Conservation (phyloP, 1,140 invertebrate genomes). For the Schlechtendalia chinensis region DNA sequence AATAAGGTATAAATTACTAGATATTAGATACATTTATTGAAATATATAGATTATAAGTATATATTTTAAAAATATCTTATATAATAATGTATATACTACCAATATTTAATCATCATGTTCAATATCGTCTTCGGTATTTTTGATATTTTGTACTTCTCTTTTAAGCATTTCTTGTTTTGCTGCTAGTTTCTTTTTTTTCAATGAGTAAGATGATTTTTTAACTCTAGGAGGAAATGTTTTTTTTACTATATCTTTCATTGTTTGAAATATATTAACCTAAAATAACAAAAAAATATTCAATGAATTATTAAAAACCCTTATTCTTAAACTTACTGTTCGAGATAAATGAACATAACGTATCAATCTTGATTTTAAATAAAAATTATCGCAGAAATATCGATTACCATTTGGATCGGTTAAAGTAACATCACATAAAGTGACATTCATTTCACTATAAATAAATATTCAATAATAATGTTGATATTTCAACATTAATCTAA, state of each 20-base stretch:
- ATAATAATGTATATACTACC: too few species aligned
- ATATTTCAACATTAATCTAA: not conserved
- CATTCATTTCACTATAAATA: constrained; percentile 37
- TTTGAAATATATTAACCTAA: constrained; percentile 23
- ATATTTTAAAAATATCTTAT: too few species aligned
- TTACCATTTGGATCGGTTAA: constrained; percentile 36
- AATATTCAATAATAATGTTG: not conserved
- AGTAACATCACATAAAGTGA: constrained; percentile 19
- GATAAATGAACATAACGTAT: constrained; percentile 46
- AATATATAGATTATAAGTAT: too few species aligned
- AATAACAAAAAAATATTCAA: not conserved
- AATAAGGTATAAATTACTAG: too few species aligned
- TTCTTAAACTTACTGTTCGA: constrained; percentile 12
- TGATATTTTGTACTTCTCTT: constrained; percentile 42
- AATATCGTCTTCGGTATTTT: not conserved
- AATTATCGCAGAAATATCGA: constrained; percentile 11
- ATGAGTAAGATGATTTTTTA: constrained; percentile 1
- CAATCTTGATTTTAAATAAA: constrained; percentile 40
- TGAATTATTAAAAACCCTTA: not conserved
- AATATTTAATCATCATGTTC: not conserved
- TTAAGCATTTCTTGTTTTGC: constrained; percentile 34
- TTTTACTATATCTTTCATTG: constrained; percentile 15
- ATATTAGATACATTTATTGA: too few species aligned
- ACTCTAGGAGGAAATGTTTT: constrained; percentile 32
- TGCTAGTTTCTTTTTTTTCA: constrained; percentile 15